Conservation (phyloP, 2,113 vertebrate genomes). For the Dicaeum eximium region DNA sequence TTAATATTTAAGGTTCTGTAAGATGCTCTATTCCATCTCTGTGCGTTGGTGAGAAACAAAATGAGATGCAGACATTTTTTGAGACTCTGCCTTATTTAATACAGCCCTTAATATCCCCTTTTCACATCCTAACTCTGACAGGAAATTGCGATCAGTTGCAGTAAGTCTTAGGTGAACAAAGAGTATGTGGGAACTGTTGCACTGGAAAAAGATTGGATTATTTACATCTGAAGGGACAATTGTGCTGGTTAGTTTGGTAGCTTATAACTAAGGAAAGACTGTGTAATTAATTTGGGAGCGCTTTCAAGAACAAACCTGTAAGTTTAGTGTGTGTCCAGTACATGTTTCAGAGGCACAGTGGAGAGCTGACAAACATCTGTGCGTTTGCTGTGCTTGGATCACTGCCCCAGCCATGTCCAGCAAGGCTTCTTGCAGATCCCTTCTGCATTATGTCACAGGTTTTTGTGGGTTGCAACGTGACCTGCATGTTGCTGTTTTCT, state of each 20-base stretch:
- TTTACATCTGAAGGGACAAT: background rate
- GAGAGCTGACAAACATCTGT: background rate
- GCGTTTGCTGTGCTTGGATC: background rate
- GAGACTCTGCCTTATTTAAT: background rate
- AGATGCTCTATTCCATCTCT: background rate
- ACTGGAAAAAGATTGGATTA: background rate
- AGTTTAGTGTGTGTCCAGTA: background rate
- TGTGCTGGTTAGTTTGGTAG: background rate
- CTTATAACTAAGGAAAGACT: background rate
- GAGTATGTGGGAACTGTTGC: background rate
- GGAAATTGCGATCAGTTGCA: background rate
- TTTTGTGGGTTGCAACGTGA: constrained; percentile 41
- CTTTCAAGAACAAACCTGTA: background rate
- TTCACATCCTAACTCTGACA: background rate
- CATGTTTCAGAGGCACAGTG: background rate
- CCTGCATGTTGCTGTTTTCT: background rate
- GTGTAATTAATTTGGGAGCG: background rate
- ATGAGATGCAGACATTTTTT: background rate
- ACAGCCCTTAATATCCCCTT: background rate
- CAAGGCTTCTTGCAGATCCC: background rate
- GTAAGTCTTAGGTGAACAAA: background rate
- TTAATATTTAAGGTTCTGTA: background rate
- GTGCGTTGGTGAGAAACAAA: background rate
- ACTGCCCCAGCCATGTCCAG: background rate
- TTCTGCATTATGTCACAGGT: background rate